Evolutionary conservation across 2,888 invertebrate genomes (phyloP), one percentile per base, ranked within the genome.

Genomic region (Stenurella melanura): DNA sequence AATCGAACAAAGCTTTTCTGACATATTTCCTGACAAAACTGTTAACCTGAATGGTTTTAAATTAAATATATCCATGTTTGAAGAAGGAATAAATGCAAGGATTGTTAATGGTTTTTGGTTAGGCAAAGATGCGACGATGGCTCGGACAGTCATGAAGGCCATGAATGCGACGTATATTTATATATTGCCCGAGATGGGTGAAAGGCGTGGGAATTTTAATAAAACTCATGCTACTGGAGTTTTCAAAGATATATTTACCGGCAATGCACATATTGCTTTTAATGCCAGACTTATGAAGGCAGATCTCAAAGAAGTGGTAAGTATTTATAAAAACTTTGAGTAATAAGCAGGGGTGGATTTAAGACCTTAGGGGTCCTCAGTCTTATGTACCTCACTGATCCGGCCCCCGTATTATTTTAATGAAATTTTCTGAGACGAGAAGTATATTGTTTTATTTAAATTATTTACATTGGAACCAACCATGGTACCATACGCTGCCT

Each of bases 11-110:
- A 11, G 17, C 10, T 11, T 34, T 21, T 42, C 70, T 10, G 18
- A 30, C 5, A 26, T 54, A 5, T 72, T 72, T 42, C 17, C 18
- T 1, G 72, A 72, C 18, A 72, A 72, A 42, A 63, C 54, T n/a
- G 17, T 38, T 6, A 18, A 72, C 63, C 5, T 72, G n/a, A 19
- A 63, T 15, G 54, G 72, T 12, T 54, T 50, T 21, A 21, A 11
- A 21, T 30, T 72, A 3, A 72, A 72, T 17, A 54, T 72, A 12
- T 63, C 72, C 10, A 72, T 72, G 26, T 72, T 72, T 34, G 26
- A 42, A 3, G 63, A 72, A 15, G 11, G 11, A 0, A 7, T 50
- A 9, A 19, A 26, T 12, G 38, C 50, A 11, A 54, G 11, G 17
- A 12, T 63, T 18, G 17, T 26, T 5, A 30, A 54, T 10, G 54